Percentiles rank a stretch among this genome's conserved stretches.
Evolutionary conservation across 2,888 invertebrate genomes (phyloP).

Genomic region (Kuschelorhynchus macadamiae): DNA sequence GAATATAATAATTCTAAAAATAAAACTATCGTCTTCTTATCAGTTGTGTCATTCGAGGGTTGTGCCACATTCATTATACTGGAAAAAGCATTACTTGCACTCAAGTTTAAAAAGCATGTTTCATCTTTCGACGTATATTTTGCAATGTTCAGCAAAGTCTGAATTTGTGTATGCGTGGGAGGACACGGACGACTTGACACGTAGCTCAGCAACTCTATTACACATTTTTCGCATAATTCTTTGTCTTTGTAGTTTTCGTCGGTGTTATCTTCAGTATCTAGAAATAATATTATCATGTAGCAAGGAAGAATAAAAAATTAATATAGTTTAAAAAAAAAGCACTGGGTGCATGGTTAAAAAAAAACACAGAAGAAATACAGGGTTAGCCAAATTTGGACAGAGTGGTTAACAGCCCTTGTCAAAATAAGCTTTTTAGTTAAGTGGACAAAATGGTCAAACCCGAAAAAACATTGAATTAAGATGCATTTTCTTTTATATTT

Average conservation of each 20-base stretch:
- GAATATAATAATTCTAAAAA: slow-evolving; percentile 20
- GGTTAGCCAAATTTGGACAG: too few species aligned
- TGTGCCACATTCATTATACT: slow-evolving; percentile 10
- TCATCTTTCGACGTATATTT: slow-evolving; percentile 30
- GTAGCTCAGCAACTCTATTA: slow-evolving; percentile 19
- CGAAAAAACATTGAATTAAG: too few species aligned
- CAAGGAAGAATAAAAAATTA: too few species aligned
- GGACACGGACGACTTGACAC: slow-evolving; percentile 9
- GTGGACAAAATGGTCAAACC: too few species aligned
- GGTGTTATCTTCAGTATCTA: slow-evolving; percentile 20
- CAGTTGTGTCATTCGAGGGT: not conserved
- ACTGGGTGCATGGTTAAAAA: too few species aligned
- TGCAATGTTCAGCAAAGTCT: slow-evolving; percentile 13
- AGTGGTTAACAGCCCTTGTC: too few species aligned
- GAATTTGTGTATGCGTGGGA: slow-evolving; percentile 28
- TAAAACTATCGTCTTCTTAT: slow-evolving; percentile 16
- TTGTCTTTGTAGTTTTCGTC: slow-evolving; percentile 34
- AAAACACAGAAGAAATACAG: too few species aligned
- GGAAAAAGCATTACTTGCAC: slow-evolving; percentile 17
- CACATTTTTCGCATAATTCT: slow-evolving; percentile 36
- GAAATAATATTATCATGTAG: slow-evolving; percentile 8
- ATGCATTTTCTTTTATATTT: too few species aligned
- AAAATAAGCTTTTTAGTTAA: too few species aligned
- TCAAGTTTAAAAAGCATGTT: slow-evolving; percentile 32
- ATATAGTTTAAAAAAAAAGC: too few species aligned